Base-by-base conservation (phyloP, 1,140 invertebrate species). In the Drosophila lini region DNA sequence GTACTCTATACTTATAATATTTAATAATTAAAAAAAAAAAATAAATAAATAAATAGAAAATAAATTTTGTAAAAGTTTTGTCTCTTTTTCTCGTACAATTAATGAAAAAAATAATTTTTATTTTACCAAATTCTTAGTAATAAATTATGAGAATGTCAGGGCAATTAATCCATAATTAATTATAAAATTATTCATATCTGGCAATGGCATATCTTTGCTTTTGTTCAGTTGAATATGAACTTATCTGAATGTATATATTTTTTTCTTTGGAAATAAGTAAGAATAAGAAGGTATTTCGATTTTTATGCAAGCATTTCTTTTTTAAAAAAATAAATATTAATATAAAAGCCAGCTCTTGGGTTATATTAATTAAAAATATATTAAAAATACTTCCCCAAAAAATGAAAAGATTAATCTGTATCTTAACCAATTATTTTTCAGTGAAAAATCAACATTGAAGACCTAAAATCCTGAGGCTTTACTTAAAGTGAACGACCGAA, bases 221-320 rank as follows among this genome's bases (percentile, higher is more conserved):
- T 22, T 13, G n/a, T 50, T 13, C 3, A 16, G 19, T 25, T 34
- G 15, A 36, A 36, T 16, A 36, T 19, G 7, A 10, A 1, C 19
- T 48, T 60, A 48, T 60, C 42, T 42, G 9, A 7, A 9, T 47
- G 16, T 34, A 48, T 47, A n/a, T n/a, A n/a, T n/a, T n/a, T 22
- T 25, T 45, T 22, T 44, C 3, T 5, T 22, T 47, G 9, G 2
- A 16, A 50, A 16, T 10, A 16, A 48, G 0, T 5, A n/a, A 28
- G 9, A 15, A 5, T 42, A 9, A 9, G 15, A 15, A 19, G 44
- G 44, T 25, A 15, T n/a, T 2, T 4, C 0, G 1, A 19, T 47
- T 1, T 22, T 44, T 1, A 19, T 25, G 22, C 2, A 44, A 22
- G 19, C 0, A 6, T 45, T 45, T 47, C 19, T 19, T 19, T 19